Conservation (phyloP, 2,888 invertebrate species). For the Stenolophus ochropezus region DNA sequence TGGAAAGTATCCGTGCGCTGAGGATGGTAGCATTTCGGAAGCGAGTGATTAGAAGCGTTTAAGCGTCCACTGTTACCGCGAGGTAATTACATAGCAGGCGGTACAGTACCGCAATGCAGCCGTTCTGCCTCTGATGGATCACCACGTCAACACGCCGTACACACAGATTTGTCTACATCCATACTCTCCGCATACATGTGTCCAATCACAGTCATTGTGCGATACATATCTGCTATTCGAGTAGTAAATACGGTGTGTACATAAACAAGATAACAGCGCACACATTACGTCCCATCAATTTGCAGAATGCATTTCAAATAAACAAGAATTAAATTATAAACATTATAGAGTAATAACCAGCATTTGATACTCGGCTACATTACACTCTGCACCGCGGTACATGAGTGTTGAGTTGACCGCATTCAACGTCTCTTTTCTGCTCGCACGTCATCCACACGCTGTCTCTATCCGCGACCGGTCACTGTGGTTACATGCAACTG, state of each 20-base stretch:
- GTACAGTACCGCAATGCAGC: neutral
- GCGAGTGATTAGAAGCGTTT: neutral
- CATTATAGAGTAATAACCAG: neutral
- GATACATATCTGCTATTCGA: too few relatives aligned
- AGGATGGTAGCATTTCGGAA: neutral
- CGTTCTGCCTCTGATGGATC: neutral
- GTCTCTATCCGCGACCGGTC: neutral
- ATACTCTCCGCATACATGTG: too few relatives aligned
- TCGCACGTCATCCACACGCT: neutral
- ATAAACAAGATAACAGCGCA: neutral
- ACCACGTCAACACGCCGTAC: neutral
- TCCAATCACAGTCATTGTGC: too few relatives aligned
- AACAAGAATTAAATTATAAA: slow-evolving; percentile 12
- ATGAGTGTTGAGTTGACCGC: neutral
- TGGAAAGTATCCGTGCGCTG: too few relatives aligned
- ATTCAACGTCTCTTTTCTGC: neutral
- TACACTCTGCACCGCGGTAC: neutral
- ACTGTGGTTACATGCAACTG: neutral
- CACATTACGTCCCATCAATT: neutral
- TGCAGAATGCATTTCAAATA: slow-evolving; percentile 12
- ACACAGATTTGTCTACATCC: neutral
- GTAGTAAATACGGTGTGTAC: neutral
- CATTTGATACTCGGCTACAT: neutral
- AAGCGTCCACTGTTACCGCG: neutral
- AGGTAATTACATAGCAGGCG: neutral